Evolutionary conservation across 2,113 vertebrate species (phyloP).

Genomic region (Guaruba guarouba): DNA sequence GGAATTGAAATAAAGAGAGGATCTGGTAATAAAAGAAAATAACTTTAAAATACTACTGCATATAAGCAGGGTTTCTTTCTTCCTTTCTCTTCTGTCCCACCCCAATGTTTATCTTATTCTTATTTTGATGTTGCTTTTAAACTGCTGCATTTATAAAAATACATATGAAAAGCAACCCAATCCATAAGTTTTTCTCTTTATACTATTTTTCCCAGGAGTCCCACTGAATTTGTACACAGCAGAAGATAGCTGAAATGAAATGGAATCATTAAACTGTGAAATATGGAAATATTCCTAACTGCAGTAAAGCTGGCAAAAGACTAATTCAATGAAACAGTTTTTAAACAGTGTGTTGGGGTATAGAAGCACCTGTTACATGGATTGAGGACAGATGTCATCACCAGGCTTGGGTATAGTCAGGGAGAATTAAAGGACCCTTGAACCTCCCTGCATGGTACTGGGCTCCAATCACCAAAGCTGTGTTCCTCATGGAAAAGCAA

Average conservation of each 20-base stretch:
- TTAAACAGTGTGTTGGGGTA: fast-evolving
- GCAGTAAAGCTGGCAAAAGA: background rate
- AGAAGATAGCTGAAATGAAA: background rate
- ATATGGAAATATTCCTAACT: conserved; percentile 16
- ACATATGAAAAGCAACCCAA: background rate
- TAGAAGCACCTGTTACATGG: background rate
- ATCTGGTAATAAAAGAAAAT: background rate
- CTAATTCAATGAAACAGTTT: background rate
- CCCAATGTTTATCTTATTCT: background rate
- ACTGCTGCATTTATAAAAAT: background rate
- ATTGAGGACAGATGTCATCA: background rate
- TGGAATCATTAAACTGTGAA: conserved; percentile 29
- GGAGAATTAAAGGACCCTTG: background rate
- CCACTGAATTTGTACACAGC: background rate
- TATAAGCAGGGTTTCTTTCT: background rate
- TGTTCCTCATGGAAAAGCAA: background rate
- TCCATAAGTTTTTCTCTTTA: background rate
- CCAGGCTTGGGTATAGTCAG: background rate
- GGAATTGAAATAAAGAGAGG: background rate
- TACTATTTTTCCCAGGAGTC: conserved; percentile 11
- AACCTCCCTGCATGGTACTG: background rate
- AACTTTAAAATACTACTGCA: background rate
- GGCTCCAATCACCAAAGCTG: fast-evolving
- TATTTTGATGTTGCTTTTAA: background rate
- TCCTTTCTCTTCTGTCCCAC: background rate